phyloP scores from a whole-genome alignment of 2,888 invertebrate species.

The Drosophila testacea region DNA sequence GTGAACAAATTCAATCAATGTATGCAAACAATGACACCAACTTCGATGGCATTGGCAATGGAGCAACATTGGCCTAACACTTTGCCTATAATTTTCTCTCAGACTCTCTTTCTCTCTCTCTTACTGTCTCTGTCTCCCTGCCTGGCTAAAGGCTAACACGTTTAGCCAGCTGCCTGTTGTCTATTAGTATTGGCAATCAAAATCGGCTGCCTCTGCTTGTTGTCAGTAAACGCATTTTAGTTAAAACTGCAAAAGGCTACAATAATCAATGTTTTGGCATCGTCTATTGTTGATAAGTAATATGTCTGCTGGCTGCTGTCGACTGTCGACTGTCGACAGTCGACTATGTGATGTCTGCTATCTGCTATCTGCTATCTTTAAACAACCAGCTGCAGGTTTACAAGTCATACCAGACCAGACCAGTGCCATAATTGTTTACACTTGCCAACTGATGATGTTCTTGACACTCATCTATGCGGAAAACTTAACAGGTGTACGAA shows the following conservation, averaged over 20 bases:
- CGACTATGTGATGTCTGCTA: slow-evolving; percentile 18
- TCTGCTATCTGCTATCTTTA: slow-evolving; percentile 55
- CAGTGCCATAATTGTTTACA: slow-evolving; percentile 65
- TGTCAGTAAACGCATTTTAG: slow-evolving; percentile 60
- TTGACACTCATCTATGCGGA: slow-evolving; percentile 28
- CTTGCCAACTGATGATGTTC: slow-evolving; percentile 34
- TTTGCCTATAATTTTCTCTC: slow-evolving; percentile 3
- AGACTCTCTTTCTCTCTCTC: neutral
- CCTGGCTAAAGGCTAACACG: slow-evolving; percentile 9
- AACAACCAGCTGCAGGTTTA: slow-evolving; percentile 51
- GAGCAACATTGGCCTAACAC: slow-evolving; percentile 37
- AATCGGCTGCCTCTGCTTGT: slow-evolving; percentile 12
- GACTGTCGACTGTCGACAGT: neutral
- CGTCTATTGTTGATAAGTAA: slow-evolving; percentile 70
- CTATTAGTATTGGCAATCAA: slow-evolving; percentile 20
- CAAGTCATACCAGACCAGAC: neutral
- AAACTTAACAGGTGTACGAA: slow-evolving; percentile 41
- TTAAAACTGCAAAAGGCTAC: slow-evolving; percentile 77
- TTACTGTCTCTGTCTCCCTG: neutral
- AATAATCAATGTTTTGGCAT: slow-evolving; percentile 75
- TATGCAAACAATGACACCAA: slow-evolving; percentile 75
- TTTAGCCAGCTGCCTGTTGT: slow-evolving; percentile 7
- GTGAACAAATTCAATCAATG: slow-evolving; percentile 85
- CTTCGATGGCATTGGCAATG: slow-evolving; percentile 35
- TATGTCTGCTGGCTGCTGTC: slow-evolving; percentile 35